phyloP scores from a whole-genome alignment of 2,797 vertebrate species.

The Semaprochilodus insignis region DNA sequence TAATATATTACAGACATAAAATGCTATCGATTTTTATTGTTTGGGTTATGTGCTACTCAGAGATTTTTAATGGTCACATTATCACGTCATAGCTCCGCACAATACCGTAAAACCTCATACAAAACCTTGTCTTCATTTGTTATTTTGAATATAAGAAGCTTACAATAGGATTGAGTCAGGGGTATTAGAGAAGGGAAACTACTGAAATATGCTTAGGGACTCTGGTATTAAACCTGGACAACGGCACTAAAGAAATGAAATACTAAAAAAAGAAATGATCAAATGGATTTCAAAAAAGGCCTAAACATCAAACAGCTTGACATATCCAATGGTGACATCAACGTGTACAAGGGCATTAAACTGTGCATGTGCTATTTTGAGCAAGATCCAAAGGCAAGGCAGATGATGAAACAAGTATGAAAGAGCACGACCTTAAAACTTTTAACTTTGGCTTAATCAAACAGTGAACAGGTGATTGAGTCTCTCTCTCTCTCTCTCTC shows the following conservation, averaged over 20 bases:
- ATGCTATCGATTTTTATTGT: too few species aligned
- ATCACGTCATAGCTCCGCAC: not conserved
- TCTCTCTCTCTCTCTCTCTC: constrained; percentile 26
- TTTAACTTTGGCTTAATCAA: constrained; percentile 67
- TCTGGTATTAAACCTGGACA: not conserved
- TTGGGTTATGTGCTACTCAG: not conserved
- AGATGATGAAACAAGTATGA: constrained; percentile 42
- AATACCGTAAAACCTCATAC: not conserved
- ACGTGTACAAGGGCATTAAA: not conserved
- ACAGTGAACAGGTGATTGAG: constrained; percentile 63
- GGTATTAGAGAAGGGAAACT: not conserved
- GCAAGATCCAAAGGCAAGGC: constrained; percentile 25
- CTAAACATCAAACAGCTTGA: constrained; percentile 1
- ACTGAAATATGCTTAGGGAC: not conserved
- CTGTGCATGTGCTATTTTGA: constrained; percentile 15
- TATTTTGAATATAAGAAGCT: not conserved
- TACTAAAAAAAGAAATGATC: not conserved
- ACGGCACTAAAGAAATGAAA: not conserved
- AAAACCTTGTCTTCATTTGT: not conserved
- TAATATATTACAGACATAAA: too few species aligned
- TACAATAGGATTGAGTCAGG: not conserved
- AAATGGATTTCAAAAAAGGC: not conserved
- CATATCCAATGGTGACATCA: not conserved
- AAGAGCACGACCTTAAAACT: constrained; percentile 58
- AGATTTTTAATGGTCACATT: not conserved